A percentile compares a stretch with the other conserved stretches of the same genome.
These are phyloP conservation scores for Rhombomys opimus DNA, from an alignment of 2,113 vertebrate genomes.

Conservation along the genomic window DNA sequence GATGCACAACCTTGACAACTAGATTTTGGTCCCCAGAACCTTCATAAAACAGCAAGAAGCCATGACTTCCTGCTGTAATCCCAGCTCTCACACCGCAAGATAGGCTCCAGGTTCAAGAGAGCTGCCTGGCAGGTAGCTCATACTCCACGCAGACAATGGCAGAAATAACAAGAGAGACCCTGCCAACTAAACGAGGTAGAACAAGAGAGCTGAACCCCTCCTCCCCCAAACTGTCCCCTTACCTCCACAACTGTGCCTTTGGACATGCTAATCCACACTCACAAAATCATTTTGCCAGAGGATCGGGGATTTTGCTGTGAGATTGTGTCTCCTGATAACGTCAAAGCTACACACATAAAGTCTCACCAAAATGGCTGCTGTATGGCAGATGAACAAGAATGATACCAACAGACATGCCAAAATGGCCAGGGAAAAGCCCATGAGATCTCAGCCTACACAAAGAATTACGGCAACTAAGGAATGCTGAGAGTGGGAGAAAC, in stretches of 20 bases:
- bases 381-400: neutral
- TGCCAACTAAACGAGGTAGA: neutral
- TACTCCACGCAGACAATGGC: neutral
- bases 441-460: neutral
- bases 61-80: neutral
- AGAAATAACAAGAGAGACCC: neutral
- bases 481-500: neutral
- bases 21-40: neutral
- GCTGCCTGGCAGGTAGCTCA: neutral
- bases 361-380: neutral
- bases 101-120: neutral
- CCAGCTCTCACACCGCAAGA: too few relatives aligned
- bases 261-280: neutral
- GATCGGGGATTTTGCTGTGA: neutral
- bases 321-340: neutral
- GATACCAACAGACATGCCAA: neutral
- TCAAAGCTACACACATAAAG: neutral
- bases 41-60: neutral
- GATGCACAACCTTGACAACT: neutral
- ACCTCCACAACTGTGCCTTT: neutral
- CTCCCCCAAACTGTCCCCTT: too few relatives aligned
- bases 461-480: neutral
- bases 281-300: neutral
- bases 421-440: neutral
- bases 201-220: neutral